These are phyloP conservation scores for Perodicticus potto DNA, from an alignment of 2,797 vertebrate genomes.

Conservation along the genomic window DNA sequence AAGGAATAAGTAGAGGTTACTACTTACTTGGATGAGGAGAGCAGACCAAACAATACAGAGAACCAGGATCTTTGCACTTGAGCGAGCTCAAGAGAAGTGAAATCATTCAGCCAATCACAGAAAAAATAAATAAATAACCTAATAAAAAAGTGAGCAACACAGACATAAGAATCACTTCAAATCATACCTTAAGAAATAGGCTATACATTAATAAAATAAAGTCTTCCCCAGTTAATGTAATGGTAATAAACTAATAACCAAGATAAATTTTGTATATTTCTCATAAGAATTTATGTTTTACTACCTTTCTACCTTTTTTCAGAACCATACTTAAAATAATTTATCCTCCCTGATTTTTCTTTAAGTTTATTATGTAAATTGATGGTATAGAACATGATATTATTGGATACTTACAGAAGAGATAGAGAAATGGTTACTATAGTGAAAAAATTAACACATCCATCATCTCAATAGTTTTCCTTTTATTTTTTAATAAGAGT, in stretches of 20 bases:
- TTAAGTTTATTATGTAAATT: not conserved
- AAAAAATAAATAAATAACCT: too few relatives aligned
- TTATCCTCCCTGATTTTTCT: not conserved
- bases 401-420: not conserved
- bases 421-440: not conserved
- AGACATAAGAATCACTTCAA: not conserved
- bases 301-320: not conserved
- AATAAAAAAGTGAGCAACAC: not conserved
- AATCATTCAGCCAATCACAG: not conserved
- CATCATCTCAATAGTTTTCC: not conserved
- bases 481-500: not conserved
- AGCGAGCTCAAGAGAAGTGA: rapidly evolving
- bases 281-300: not conserved
- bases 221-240: not conserved
- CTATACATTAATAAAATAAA: not conserved
- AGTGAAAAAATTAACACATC: not conserved
- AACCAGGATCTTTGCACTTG: not conserved
- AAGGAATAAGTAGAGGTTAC: not conserved
- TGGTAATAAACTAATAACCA: not conserved
- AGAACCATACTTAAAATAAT: not conserved
- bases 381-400: not conserved
- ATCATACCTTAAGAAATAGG: not conserved
- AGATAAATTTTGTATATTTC: not conserved
- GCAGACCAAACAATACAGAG: not conserved
- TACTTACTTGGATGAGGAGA: not conserved